Conservation (phyloP, 2,888 invertebrate species). For the Cotesia congregata region DNA sequence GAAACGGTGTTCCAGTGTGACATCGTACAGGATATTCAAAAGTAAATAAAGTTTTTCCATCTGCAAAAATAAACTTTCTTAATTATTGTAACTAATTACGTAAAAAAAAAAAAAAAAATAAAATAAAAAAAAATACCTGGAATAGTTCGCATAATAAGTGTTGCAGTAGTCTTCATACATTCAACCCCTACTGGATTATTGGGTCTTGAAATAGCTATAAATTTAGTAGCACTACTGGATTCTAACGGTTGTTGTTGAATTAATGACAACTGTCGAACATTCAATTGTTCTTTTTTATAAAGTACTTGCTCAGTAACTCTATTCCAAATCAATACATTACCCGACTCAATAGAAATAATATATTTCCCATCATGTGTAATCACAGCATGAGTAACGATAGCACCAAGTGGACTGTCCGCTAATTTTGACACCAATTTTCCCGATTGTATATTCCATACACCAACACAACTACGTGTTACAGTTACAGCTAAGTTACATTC, state of each 20-base stretch:
- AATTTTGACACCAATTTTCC: constrained; percentile 89
- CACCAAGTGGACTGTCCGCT: constrained; percentile 92
- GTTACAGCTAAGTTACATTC: constrained; percentile 88
- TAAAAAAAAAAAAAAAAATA: background rate
- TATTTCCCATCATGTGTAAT: constrained; percentile 89
- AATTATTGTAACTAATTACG: too few relatives aligned
- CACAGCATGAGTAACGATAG: constrained; percentile 93
- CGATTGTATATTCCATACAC: constrained; percentile 92
- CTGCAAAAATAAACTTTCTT: constrained; percentile 62
- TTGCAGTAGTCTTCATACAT: constrained; percentile 77
- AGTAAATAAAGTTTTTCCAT: constrained; percentile 83
- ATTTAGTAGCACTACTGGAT: constrained; percentile 72
- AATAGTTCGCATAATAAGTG: constrained; percentile 78
- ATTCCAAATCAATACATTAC: constrained; percentile 92
- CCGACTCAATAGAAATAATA: constrained; percentile 93
- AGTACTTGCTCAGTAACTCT: constrained; percentile 81
- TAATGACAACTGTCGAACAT: constrained; percentile 82
- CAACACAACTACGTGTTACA: constrained; percentile 94
- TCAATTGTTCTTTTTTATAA: constrained; percentile 86
- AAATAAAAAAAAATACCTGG: constrained; percentile 74
- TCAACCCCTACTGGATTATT: constrained; percentile 77
- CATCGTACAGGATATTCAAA: constrained; percentile 86
- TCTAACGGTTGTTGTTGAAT: constrained; percentile 74
- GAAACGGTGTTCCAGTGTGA: constrained; percentile 79
- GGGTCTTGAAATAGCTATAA: constrained; percentile 82